Conservation (phyloP, 2,888 invertebrate genomes). For the Latrodectus elegans region DNA sequence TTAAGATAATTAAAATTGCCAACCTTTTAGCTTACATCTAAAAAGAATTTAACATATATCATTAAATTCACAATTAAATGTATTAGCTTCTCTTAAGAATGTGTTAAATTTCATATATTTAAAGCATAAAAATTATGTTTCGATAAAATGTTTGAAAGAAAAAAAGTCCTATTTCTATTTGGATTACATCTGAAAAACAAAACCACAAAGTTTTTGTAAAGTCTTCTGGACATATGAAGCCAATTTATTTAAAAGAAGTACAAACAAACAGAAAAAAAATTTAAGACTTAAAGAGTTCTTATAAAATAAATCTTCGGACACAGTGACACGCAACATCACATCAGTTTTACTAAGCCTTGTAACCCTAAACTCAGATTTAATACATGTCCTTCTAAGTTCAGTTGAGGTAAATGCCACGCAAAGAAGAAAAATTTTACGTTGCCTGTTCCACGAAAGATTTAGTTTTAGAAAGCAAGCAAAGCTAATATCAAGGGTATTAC, state of each 20-base stretch:
- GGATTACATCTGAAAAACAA: neutral
- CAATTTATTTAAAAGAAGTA: neutral
- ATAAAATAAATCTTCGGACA: slow-evolving; percentile 13
- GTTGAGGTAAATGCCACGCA: neutral
- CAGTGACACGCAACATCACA: neutral
- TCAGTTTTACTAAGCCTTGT: slow-evolving; percentile 7
- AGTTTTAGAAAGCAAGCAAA: too few species aligned
- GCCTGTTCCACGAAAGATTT: neutral
- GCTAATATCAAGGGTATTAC: too few species aligned
- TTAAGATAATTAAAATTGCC: too few species aligned
- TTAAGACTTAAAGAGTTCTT: neutral
- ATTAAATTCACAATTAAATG: too few species aligned
- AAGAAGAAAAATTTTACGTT: neutral
- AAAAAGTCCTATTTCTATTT: neutral
- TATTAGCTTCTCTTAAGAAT: too few species aligned
- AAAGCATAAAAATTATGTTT: too few species aligned
- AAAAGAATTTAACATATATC: too few species aligned
- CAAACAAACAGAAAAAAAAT: neutral
- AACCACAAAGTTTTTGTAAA: too few species aligned
- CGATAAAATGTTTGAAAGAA: too few species aligned
- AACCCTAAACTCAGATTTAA: slow-evolving; percentile 5
- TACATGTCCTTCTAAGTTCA: neutral
- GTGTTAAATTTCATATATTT: too few species aligned
- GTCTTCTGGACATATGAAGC: too few species aligned
- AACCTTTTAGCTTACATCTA: too few species aligned